A percentile compares a stretch with the other conserved stretches of the same genome.
Conservation (phyloP, 2,113 vertebrate species). For the Fulmarus glacialis region DNA sequence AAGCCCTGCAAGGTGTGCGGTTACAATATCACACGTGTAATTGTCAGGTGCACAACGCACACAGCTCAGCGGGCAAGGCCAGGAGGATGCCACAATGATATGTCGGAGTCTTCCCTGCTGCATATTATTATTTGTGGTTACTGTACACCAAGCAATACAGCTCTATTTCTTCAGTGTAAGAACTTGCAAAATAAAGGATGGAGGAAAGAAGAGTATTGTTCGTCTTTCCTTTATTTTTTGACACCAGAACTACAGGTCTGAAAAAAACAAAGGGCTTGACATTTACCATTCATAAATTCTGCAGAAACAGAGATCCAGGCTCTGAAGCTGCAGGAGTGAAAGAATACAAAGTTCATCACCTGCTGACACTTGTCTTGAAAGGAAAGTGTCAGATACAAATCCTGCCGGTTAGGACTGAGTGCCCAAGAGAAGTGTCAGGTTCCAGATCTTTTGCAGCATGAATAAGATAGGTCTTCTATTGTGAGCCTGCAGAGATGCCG, state of each 20-base stretch:
- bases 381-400: constrained; percentile 20
- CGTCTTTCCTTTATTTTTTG: constrained; percentile 44
- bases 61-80: neutral
- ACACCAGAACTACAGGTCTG: constrained; percentile 24
- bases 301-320: constrained; percentile 48
- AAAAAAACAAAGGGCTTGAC: constrained; percentile 66
- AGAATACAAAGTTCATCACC: constrained; percentile 66
- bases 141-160: neutral
- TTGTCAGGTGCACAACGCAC: neutral
- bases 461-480: constrained; percentile 30
- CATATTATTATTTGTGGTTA: constrained; percentile 51
- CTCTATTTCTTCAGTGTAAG: constrained; percentile 1
- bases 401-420: constrained; percentile 4
- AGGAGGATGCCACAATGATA: neutral
- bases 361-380: constrained; percentile 47
- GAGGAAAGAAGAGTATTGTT: neutral
- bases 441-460: constrained; percentile 48
- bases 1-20: neutral
- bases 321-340: constrained; percentile 57
- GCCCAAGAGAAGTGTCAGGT: constrained; percentile 42
- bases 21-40: neutral
- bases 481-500: constrained; percentile 14
- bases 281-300: constrained; percentile 70
- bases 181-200: constrained; percentile 47
- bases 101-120: neutral